Evolutionary conservation across 92 coral and sea anemone species (phyloP).

Genomic region (Paramuricea clavata): DNA sequence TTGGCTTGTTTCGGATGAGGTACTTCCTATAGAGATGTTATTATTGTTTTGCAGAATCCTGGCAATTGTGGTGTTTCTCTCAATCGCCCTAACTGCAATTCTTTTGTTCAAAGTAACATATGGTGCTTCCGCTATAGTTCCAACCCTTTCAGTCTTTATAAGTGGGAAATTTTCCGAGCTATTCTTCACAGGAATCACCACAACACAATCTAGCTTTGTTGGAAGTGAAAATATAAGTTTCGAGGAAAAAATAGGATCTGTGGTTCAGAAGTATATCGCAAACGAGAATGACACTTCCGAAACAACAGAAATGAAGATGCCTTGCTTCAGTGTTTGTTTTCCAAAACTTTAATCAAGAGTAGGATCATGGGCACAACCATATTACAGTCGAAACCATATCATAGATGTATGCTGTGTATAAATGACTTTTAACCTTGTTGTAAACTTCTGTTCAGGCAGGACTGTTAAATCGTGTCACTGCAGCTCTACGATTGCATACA

Average conservation of each 20-base stretch:
- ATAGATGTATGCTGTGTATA: too few relatives aligned
- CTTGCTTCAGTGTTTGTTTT: not conserved
- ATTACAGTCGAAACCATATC: too few relatives aligned
- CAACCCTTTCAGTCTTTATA: slow-evolving; percentile 56
- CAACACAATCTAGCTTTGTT: slow-evolving; percentile 15
- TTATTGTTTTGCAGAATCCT: slow-evolving; percentile 45
- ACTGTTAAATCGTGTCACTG: too few relatives aligned
- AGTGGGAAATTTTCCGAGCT: slow-evolving; percentile 63
- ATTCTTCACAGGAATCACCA: slow-evolving; percentile 50
- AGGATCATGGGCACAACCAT: too few relatives aligned
- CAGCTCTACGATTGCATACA: too few relatives aligned
- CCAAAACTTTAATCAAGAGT: not conserved
- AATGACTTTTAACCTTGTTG: too few relatives aligned
- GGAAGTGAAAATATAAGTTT: slow-evolving; percentile 46
- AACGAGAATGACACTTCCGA: not conserved
- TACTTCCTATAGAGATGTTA: slow-evolving; percentile 51
- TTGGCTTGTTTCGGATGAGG: slow-evolving; percentile 13
- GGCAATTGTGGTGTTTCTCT: slow-evolving; percentile 38
- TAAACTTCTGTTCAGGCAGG: too few relatives aligned
- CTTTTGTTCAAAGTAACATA: slow-evolving; percentile 48
- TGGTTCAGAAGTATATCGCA: not conserved
- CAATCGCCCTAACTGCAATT: slow-evolving; percentile 55
- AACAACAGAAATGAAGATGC: not conserved
- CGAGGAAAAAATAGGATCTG: not conserved
- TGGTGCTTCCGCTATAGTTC: slow-evolving; percentile 39